A percentile compares a stretch with the other conserved stretches of the same genome.
phyloP scores from a whole-genome alignment of 1,140 invertebrate genomes.

The Scaptomyza pallida region DNA sequence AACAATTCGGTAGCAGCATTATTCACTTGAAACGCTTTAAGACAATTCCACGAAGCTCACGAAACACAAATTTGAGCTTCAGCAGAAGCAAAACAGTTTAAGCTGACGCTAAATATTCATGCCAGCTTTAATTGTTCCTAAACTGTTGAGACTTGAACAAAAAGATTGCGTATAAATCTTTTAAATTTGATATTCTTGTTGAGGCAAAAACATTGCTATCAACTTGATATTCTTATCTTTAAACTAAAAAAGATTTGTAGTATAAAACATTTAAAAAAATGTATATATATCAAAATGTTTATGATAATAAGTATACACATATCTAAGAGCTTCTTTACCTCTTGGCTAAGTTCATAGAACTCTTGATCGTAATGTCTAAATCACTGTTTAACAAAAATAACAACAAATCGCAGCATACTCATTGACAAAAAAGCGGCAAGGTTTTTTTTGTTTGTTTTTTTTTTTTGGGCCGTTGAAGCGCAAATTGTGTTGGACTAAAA shows the following conservation, averaged over 20 bases:
- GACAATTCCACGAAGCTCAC: conserved; percentile 10
- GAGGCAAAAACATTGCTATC: background rate
- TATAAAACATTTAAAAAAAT: no score
- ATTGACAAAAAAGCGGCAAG: conserved; percentile 2
- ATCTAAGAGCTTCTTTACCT: no score
- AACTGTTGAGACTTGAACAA: background rate
- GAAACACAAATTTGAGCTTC: background rate
- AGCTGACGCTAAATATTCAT: background rate
- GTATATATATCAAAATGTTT: no score
- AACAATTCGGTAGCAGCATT: conserved; percentile 32
- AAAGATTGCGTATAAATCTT: background rate
- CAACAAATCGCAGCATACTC: background rate
- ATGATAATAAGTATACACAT: no score
- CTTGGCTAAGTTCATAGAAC: background rate
- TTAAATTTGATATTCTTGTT: no score
- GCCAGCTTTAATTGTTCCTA: background rate
- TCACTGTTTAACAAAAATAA: background rate
- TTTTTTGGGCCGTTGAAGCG: conserved; percentile 38
- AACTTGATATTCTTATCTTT: no score
- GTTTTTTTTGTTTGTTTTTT: conserved; percentile 16
- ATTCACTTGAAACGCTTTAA: conserved; percentile 15
- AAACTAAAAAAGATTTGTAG: no score
- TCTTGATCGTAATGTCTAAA: background rate
- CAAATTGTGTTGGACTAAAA: conserved; percentile 53
- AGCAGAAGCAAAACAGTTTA: background rate